Conservation (phyloP, 2,797 vertebrate species). For the Natrix natrix region DNA sequence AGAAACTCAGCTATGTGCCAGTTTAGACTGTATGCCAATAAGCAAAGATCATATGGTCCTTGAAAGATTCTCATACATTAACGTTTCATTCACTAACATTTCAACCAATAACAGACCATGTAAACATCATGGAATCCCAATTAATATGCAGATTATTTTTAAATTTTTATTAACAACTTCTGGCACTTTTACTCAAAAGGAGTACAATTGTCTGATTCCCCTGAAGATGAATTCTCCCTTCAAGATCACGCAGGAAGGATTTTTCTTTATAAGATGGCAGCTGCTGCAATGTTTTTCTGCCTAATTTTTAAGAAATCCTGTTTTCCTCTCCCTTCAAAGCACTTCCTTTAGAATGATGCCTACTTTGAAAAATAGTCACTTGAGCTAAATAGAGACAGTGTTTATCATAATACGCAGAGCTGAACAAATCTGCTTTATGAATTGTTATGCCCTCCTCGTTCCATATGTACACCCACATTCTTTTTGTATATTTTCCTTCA, state of each 20-base stretch:
- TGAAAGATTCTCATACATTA: neutral
- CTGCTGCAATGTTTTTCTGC: neutral
- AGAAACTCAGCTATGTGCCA: neutral
- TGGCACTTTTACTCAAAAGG: neutral
- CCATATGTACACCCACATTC: neutral
- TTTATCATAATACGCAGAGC: neutral
- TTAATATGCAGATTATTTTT: neutral
- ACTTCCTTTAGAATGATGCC: neutral
- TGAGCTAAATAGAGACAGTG: neutral
- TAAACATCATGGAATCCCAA: neutral
- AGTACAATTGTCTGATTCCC: neutral
- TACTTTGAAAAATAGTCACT: neutral
- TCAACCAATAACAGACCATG: neutral
- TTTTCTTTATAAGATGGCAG: neutral
- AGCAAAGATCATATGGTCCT: neutral
- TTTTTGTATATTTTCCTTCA: neutral
- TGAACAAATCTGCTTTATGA: neutral
- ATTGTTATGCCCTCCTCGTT: neutral
- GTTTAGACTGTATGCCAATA: neutral
- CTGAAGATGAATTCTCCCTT: neutral
- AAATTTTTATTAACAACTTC: neutral
- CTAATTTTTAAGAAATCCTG: neutral
- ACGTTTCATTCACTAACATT: neutral
- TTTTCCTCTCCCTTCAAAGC: neutral
- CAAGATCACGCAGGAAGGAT: neutral